Percentiles rank a stretch among this genome's conserved stretches.
These are phyloP conservation scores for Irena cyanogastra DNA, from an alignment of 2,113 vertebrate species.

Conservation along the genomic window DNA sequence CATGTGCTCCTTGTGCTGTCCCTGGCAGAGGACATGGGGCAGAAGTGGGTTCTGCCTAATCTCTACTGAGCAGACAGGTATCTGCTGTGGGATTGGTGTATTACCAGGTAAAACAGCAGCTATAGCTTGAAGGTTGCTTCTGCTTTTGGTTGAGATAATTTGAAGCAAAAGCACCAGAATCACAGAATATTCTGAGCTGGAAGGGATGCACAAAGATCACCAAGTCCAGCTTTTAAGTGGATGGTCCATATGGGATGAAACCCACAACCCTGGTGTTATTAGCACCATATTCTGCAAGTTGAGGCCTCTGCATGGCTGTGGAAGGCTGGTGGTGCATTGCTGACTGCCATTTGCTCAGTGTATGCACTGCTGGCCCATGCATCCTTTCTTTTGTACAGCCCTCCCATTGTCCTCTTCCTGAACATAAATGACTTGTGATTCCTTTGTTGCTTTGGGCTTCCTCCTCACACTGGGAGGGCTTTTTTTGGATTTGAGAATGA, in stretches of 20 bases:
- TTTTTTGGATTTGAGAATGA: background rate
- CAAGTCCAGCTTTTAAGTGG: rapidly evolving
- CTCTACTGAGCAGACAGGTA: background rate
- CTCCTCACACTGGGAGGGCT: background rate
- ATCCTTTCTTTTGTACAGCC: background rate
- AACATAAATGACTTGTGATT: background rate
- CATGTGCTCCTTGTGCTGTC: background rate
- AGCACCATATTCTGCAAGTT: background rate
- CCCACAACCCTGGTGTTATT: background rate
- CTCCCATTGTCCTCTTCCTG: background rate
- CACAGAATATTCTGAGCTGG: background rate
- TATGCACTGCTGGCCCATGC: background rate
- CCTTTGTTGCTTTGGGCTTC: background rate
- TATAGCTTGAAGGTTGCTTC: background rate
- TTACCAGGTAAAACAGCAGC: background rate
- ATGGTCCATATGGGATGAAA: background rate
- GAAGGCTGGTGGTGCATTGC: background rate
- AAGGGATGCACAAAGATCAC: background rate
- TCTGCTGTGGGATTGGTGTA: background rate
- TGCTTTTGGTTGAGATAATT: background rate
- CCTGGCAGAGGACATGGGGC: background rate
- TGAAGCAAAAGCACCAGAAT: background rate
- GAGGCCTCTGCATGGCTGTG: background rate
- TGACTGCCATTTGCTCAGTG: background rate
- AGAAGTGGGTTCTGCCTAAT: background rate